A percentile compares a stretch with the other conserved stretches of the same genome.
These are phyloP conservation scores for Phenganax marumi DNA, from an alignment of 92 coral and sea anemone genomes.

Conservation along the genomic window DNA sequence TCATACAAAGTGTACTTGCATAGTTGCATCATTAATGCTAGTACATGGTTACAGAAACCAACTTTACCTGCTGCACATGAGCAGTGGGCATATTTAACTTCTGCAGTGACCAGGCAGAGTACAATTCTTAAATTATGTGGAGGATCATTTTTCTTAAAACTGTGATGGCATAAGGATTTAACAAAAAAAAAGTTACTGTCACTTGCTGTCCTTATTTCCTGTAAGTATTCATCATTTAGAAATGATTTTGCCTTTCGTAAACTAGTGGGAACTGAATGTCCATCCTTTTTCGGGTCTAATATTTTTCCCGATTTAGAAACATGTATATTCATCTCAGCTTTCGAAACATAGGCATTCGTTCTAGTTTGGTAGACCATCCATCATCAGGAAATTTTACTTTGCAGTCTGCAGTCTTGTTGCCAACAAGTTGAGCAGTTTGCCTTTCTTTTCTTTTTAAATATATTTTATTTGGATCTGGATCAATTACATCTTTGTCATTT, in stretches of 20 bases:
- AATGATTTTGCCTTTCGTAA: conserved; percentile 57
- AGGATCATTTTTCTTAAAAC: conserved; percentile 53
- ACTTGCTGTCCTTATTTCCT: conserved; percentile 47
- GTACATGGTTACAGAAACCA: conserved; percentile 61
- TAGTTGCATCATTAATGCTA: conserved; percentile 52
- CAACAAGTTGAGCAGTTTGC: too few species aligned
- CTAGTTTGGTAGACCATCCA: not conserved
- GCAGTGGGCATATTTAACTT: conserved; percentile 57
- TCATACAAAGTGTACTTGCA: conserved; percentile 50
- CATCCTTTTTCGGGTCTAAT: not conserved
- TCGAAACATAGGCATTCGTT: conserved; percentile 10
- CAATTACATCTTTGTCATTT: conserved; percentile 3
- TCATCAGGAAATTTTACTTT: not conserved
- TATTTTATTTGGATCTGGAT: conserved; percentile 10
- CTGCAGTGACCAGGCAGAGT: conserved; percentile 55
- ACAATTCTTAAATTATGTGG: conserved; percentile 63
- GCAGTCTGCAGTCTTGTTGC: not conserved
- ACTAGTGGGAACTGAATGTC: conserved; percentile 57
- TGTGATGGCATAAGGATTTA: conserved; percentile 60
- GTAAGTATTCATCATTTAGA: conserved; percentile 59
- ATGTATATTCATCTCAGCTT: conserved; percentile 1
- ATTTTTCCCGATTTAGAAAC: not conserved
- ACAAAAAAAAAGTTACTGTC: conserved; percentile 51
- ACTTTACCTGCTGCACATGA: conserved; percentile 60
- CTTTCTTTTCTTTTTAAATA: conserved; percentile 25